A percentile compares a stretch with the other conserved stretches of the same genome.
Evolutionary conservation across 2,888 invertebrate genomes (phyloP).

Genomic region (Nebria salina): DNA sequence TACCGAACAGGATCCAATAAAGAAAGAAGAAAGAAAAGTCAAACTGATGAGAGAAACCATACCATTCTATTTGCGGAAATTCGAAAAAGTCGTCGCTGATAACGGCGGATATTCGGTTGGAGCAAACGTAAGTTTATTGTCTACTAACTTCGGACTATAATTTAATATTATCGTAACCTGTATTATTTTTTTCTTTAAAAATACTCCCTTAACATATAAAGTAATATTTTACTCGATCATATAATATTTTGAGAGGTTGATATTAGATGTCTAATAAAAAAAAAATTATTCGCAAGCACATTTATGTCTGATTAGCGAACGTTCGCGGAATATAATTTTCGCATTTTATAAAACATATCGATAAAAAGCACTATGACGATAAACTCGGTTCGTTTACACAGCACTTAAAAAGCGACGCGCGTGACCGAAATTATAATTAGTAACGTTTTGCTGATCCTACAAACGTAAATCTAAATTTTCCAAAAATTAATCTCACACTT

Average conservation of each 20-base stretch:
- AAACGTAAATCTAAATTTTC: not conserved
- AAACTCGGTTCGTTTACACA: too few relatives aligned
- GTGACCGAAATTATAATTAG: not conserved
- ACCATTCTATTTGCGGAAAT: slow-evolving; percentile 67
- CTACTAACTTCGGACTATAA: slow-evolving; percentile 18
- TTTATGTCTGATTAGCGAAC: too few relatives aligned
- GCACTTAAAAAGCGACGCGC: not conserved
- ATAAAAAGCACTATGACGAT: not conserved
- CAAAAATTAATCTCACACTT: slow-evolving; percentile 2
- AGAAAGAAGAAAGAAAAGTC: slow-evolving; percentile 66
- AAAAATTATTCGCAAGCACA: not conserved
- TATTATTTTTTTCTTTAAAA: not conserved
- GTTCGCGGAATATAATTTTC: too few relatives aligned
- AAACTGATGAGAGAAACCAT: slow-evolving; percentile 67
- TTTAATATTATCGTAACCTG: not conserved
- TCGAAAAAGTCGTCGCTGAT: slow-evolving; percentile 66
- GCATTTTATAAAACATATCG: too few relatives aligned
- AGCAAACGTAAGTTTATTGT: slow-evolving; percentile 60
- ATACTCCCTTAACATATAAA: not conserved
- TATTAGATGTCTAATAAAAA: not conserved
- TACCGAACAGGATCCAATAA: slow-evolving; percentile 65
- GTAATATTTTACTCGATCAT: not conserved
- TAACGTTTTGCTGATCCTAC: not conserved
- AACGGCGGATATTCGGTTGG: slow-evolving; percentile 69
- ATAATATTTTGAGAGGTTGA: not conserved